Base-by-base conservation (phyloP, 2,113 vertebrate species). In the Ammodytes marinus region DNA sequence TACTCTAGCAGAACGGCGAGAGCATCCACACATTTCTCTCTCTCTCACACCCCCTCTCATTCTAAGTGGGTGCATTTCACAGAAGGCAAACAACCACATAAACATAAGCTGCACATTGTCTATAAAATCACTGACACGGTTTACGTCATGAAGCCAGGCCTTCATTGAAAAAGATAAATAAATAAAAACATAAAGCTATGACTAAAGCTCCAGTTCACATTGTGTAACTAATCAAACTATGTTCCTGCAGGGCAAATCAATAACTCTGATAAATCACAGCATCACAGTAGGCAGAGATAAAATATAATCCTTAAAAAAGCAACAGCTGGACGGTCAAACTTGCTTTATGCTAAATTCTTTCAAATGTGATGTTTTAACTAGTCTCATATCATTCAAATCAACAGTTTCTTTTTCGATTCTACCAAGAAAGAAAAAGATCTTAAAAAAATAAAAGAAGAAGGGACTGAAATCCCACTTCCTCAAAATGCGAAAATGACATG, bases 101-200 rank as follows among this genome's bases (percentile, higher is more conserved):
- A 84, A 84, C 57, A 87, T 74, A 80, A 74, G 66, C 14, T 19
- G 47, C 9, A 42, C 66, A 54, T 78, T 45, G 69, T 83, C 79
- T 86, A 86, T 81, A 86, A 87, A 91, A 88, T 78, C 43, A 68
- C 78, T 59, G 71, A 84, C 74, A 75, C 64, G 45, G 69, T 80
- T 82, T 47, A 42, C 50, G 66, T 91, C 88, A 85, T 55, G 83
- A 89, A 92, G 87, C 77, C 39, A 0, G 54, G 79, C 55, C 43
- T 66, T 70, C 63, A 67, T 46, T 83, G 60, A 83, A 89, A 82
- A 89, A 85, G 15, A 66, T 47, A 85, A 15, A 66, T 43, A 8
- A 59, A 40, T 37, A 76, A 4, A 60, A 58, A 42, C 66, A 69
- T 74, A 70, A 81, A 74, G 46, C 80, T 79, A 45, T 45, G 75